Evolutionary conservation across 2,797 vertebrate genomes (phyloP).

Genomic region (Gallinago stenura): DNA sequence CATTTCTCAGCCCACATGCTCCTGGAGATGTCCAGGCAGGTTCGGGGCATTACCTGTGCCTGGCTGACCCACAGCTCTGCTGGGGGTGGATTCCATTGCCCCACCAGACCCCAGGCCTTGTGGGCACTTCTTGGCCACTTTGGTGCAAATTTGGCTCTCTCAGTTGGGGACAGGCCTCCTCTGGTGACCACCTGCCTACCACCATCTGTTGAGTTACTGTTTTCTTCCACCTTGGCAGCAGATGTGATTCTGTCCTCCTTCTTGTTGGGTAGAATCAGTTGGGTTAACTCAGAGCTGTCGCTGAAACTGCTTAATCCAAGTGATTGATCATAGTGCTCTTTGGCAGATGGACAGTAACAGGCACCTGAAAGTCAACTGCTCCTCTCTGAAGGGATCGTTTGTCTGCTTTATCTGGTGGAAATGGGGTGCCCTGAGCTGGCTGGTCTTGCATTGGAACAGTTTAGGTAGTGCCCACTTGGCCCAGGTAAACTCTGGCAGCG

Average conservation of each 20-base stretch:
- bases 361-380: neutral
- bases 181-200: neutral
- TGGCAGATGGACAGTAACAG: neutral
- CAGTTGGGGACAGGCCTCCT: rapidly evolving
- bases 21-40: neutral
- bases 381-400: neutral
- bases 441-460: neutral
- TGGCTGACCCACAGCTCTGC: neutral
- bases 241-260: neutral
- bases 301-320: neutral
- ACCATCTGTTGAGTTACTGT: neutral
- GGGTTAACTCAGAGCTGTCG: neutral
- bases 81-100: neutral
- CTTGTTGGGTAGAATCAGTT: neutral
- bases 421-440: neutral
- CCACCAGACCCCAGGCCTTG: neutral
- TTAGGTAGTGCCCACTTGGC: neutral
- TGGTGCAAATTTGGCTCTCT: neutral
- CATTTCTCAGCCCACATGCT: neutral
- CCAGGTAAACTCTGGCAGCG: neutral
- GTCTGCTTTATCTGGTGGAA: neutral
- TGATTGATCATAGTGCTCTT: neutral
- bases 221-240: neutral
- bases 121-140: neutral
- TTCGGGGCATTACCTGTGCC: neutral